phyloP scores from a whole-genome alignment of 1,140 invertebrate species.

The Cyclina sinensis region DNA sequence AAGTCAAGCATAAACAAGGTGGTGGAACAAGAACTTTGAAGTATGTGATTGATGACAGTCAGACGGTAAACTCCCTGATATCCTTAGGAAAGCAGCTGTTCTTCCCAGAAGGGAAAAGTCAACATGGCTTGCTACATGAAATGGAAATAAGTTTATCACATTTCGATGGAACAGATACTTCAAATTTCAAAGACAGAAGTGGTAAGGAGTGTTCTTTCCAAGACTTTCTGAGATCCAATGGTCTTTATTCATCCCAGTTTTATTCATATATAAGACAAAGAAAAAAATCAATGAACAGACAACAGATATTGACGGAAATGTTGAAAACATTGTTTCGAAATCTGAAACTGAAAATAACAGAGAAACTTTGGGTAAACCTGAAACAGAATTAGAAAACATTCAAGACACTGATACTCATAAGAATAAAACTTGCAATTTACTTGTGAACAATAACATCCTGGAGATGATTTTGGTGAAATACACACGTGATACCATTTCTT shows the following conservation, averaged over 20 bases:
- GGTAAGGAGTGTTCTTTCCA: conserved; percentile 1
- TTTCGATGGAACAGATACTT: conserved; percentile 2
- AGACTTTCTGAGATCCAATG: conserved; percentile 28
- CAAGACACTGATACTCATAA: background rate
- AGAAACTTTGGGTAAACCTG: no score
- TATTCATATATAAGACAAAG: background rate
- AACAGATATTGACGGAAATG: background rate
- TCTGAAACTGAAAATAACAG: conserved; percentile 21
- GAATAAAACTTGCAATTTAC: background rate
- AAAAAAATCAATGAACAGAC: conserved; percentile 1
- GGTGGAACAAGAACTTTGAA: no score
- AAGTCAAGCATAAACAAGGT: no score
- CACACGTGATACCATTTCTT: background rate
- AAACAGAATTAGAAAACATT: background rate
- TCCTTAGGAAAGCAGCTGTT: no score
- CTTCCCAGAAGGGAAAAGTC: no score
- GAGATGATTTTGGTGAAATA: background rate
- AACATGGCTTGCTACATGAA: no score
- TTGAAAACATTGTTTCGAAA: background rate
- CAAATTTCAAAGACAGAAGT: conserved; percentile 22
- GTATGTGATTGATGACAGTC: no score
- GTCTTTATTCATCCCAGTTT: conserved; percentile 5
- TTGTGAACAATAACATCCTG: background rate
- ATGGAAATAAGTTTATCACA: conserved; percentile 15
- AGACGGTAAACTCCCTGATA: no score